Conservation (phyloP, 1,140 invertebrate species). For the Elymnias hypermnestra region DNA sequence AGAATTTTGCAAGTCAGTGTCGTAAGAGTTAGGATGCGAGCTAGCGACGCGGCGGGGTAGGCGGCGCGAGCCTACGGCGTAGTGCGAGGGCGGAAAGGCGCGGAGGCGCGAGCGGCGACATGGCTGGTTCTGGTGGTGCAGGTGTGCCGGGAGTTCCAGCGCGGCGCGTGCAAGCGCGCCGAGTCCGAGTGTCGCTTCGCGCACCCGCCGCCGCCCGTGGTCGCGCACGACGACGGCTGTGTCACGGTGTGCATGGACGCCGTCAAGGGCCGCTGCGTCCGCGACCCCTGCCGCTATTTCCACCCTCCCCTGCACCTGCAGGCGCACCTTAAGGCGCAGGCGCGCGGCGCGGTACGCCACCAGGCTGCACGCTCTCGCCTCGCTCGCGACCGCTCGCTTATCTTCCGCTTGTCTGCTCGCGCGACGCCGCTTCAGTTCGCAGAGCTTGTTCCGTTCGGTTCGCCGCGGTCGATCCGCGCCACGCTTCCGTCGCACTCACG, state of each 20-base stretch:
- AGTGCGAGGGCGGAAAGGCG: not conserved
- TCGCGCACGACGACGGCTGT: slow-evolving; percentile 94
- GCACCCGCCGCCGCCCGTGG: slow-evolving; percentile 96
- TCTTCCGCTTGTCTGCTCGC: slow-evolving; percentile 71
- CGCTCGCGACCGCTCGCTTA: slow-evolving; percentile 67
- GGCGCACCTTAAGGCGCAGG: slow-evolving; percentile 98
- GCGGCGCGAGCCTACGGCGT: no score
- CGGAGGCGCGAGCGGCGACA: slow-evolving; percentile 39
- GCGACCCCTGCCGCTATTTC: slow-evolving; percentile 97
- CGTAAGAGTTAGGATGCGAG: not conserved
- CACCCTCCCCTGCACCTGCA: slow-evolving; percentile 98
- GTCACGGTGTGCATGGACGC: slow-evolving; percentile 99
- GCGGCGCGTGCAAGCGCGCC: slow-evolving; percentile 96
- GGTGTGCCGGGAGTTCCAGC: slow-evolving; percentile 99
- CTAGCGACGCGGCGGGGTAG: no score
- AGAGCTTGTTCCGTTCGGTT: slow-evolving; percentile 69
- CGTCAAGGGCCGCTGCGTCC: slow-evolving; percentile 97
- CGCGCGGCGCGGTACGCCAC: slow-evolving; percentile 95
- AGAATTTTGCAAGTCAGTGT: no score
- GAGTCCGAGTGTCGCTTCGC: slow-evolving; percentile 98
- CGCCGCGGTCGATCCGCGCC: slow-evolving; percentile 59
- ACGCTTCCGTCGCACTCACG: slow-evolving; percentile 75
- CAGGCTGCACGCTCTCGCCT: slow-evolving; percentile 75
- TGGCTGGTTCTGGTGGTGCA: slow-evolving; percentile 77
- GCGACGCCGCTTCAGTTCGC: slow-evolving; percentile 71